Percentiles rank a stretch among this genome's conserved stretches.
These are phyloP conservation scores for Anoplophora glabripennis DNA, from an alignment of 1,140 invertebrate species.

Conservation along the genomic window DNA sequence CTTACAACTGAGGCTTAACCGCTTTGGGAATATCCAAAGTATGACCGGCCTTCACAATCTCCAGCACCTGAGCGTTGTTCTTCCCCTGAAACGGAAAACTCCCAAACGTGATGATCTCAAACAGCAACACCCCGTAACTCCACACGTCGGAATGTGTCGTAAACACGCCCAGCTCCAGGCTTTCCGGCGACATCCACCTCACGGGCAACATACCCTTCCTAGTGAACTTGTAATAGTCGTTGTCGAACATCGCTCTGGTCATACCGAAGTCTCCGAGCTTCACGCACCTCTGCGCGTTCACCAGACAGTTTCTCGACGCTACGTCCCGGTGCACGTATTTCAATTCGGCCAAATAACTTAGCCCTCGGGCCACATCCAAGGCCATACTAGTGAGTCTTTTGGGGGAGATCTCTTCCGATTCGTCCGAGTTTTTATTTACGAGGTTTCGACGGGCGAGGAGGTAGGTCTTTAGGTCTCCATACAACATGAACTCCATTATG, in stretches of 20 bases:
- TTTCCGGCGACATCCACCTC: slow-evolving; percentile 91
- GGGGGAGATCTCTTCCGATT: slow-evolving; percentile 70
- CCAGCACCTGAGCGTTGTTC: slow-evolving; percentile 80
- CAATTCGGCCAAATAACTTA: slow-evolving; percentile 74
- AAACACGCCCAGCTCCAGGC: slow-evolving; percentile 75
- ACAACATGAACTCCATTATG: slow-evolving; percentile 92
- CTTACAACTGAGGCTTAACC: slow-evolving; percentile 75
- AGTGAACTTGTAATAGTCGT: slow-evolving; percentile 84
- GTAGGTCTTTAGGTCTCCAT: slow-evolving; percentile 88
- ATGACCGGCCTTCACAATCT: slow-evolving; percentile 73
- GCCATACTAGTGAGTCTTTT: slow-evolving; percentile 81
- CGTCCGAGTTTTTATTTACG: slow-evolving; percentile 66
- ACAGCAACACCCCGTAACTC: slow-evolving; percentile 81
- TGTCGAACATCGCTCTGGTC: slow-evolving; percentile 83
- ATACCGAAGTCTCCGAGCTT: slow-evolving; percentile 94
- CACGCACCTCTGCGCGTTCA: slow-evolving; percentile 75
- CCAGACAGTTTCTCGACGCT: slow-evolving; percentile 84
- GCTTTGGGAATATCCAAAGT: slow-evolving; percentile 69
- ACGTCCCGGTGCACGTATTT: slow-evolving; percentile 87
- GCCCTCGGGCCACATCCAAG: slow-evolving; percentile 78
- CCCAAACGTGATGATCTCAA: slow-evolving; percentile 84
- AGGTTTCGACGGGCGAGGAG: slow-evolving; percentile 79
- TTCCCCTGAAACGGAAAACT: slow-evolving; percentile 84
- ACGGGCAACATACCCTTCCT: slow-evolving; percentile 81
- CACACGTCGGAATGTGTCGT: slow-evolving; percentile 82